Conservation (phyloP, 2,888 invertebrate genomes). For the Protodeltote pygarga region DNA sequence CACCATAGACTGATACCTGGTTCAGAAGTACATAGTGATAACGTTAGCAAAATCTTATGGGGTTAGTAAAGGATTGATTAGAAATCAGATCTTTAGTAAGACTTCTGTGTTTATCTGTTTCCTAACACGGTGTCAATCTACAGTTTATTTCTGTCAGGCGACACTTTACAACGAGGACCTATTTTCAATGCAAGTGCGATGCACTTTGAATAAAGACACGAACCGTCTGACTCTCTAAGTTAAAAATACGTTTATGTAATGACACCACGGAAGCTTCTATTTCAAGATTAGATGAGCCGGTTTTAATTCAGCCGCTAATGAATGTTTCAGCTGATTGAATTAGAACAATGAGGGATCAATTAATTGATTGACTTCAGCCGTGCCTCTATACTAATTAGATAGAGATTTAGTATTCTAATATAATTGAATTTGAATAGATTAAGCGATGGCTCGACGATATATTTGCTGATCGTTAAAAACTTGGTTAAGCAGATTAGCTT, state of each 20-base stretch:
- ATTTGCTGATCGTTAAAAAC: too few relatives aligned
- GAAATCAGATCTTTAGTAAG: too few relatives aligned
- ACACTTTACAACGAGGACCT: slow-evolving; percentile 59
- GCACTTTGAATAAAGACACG: slow-evolving; percentile 68
- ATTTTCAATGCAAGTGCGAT: slow-evolving; percentile 71
- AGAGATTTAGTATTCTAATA: neutral
- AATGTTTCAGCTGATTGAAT: slow-evolving; percentile 3
- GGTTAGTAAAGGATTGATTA: too few relatives aligned
- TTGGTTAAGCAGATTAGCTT: too few relatives aligned
- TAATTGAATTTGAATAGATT: too few relatives aligned
- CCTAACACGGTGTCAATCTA: slow-evolving; percentile 42
- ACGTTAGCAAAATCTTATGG: too few relatives aligned
- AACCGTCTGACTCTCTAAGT: slow-evolving; percentile 46
- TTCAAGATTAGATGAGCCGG: slow-evolving; percentile 16
- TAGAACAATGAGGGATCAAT: neutral
- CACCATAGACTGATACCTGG: too few relatives aligned
- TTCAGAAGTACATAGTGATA: too few relatives aligned
- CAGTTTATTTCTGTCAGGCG: slow-evolving; percentile 53
- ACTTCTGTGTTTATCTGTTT: slow-evolving; percentile 23
- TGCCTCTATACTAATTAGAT: too few relatives aligned
- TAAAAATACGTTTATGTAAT: slow-evolving; percentile 51
- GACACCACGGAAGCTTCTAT: slow-evolving; percentile 39
- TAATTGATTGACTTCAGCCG: neutral
- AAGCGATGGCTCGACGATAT: too few relatives aligned
- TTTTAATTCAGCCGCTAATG: slow-evolving; percentile 14